Conservation (phyloP, 2,797 vertebrate genomes). For the Myoxocephalus aenaeus region DNA sequence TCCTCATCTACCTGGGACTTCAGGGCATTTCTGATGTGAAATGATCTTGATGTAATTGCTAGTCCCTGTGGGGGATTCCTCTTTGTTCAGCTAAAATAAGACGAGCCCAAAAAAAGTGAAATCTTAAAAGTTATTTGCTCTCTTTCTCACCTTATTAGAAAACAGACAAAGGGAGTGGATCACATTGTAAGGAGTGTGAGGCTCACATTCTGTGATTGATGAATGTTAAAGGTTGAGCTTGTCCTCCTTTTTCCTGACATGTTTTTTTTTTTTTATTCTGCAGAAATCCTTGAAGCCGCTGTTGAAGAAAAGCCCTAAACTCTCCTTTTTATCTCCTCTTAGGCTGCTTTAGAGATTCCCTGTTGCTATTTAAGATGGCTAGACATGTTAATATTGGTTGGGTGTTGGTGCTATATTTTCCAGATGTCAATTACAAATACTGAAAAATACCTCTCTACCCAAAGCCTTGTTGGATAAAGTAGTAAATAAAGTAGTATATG, state of each 20-base stretch:
- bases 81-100: slow-evolving; percentile 41
- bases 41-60: slow-evolving; percentile 22
- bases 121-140: background rate
- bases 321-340: background rate
- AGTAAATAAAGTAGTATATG: background rate
- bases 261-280: too few relatives aligned
- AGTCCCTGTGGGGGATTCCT: slow-evolving; percentile 18
- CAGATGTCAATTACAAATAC: background rate
- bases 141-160: slow-evolving; percentile 29
- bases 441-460: background rate
- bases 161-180: slow-evolving; percentile 24
- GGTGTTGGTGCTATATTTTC: background rate
- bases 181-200: slow-evolving; percentile 35
- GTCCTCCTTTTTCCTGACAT: background rate
- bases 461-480: background rate
- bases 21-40: slow-evolving; percentile 24
- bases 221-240: slow-evolving; percentile 15
- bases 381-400: background rate
- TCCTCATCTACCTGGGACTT: slow-evolving; percentile 15
- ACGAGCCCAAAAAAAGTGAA: slow-evolving; percentile 8
- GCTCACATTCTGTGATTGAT: slow-evolving; percentile 15
- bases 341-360: background rate
- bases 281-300: background rate
- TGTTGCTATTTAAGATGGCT: slow-evolving; percentile 3
- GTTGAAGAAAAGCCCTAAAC: background rate